Evolutionary conservation across 2,888 invertebrate genomes (phyloP).

Genomic region (Germaria angustata): DNA sequence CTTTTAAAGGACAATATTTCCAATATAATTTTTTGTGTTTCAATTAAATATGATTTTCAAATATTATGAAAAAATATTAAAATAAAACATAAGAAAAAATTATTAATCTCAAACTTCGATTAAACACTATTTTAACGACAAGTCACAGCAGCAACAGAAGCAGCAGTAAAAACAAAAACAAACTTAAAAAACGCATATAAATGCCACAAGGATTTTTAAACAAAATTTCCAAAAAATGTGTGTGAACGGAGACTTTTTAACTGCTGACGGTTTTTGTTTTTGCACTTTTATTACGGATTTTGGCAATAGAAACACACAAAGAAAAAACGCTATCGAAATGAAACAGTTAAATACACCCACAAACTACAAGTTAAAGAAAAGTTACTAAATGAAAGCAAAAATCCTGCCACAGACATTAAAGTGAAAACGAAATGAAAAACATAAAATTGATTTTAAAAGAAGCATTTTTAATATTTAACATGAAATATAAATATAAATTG

Average conservation of each 20-base stretch:
- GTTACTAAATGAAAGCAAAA: slow-evolving; percentile 64
- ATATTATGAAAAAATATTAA: slow-evolving; percentile 44
- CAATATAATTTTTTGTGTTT: slow-evolving; percentile 67
- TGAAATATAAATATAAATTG: slow-evolving; percentile 23
- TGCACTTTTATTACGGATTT: slow-evolving; percentile 24
- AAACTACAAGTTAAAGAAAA: slow-evolving; percentile 63
- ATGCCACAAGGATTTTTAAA: slow-evolving; percentile 42
- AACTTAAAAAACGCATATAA: neutral
- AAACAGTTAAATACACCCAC: slow-evolving; percentile 61
- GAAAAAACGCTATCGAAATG: neutral
- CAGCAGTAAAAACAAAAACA: neutral
- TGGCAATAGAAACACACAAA: slow-evolving; percentile 10
- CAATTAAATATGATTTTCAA: slow-evolving; percentile 58
- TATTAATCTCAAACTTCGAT: slow-evolving; percentile 28
- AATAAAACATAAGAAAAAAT: slow-evolving; percentile 56
- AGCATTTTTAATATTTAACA: slow-evolving; percentile 32
- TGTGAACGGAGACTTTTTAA: neutral
- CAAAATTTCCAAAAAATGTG: slow-evolving; percentile 11
- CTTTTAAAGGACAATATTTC: slow-evolving; percentile 81
- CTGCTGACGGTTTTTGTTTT: slow-evolving; percentile 33
- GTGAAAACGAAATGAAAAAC: slow-evolving; percentile 64
- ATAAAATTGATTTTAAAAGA: slow-evolving; percentile 66
- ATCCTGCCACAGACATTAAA: slow-evolving; percentile 65
- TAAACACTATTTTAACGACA: slow-evolving; percentile 41
- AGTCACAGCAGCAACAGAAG: slow-evolving; percentile 11